Evolutionary conservation across 2,888 invertebrate genomes (phyloP).

Genomic region (Meloe dianella): DNA sequence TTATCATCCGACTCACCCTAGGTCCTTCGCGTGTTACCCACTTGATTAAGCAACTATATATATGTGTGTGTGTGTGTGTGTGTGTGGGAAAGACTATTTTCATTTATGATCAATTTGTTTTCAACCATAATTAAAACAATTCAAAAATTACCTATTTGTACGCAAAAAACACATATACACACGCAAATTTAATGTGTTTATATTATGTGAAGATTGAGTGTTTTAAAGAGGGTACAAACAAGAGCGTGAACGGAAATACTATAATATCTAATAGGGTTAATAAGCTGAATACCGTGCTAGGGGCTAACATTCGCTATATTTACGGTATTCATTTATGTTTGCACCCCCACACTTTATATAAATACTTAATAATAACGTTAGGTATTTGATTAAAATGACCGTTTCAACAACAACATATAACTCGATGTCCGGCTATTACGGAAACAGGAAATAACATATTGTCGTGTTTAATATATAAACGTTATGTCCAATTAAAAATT

Average conservation of each 20-base stretch:
- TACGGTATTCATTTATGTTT: slow-evolving; percentile 42
- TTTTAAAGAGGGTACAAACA: slow-evolving; percentile 14
- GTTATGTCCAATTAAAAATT: slow-evolving; percentile 11
- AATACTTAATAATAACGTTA: slow-evolving; percentile 37
- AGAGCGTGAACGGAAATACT: slow-evolving; percentile 34
- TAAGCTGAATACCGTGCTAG: slow-evolving; percentile 43
- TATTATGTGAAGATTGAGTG: slow-evolving; percentile 6
- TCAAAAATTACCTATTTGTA: slow-evolving; percentile 27
- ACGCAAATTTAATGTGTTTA: not conserved
- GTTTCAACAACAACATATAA: slow-evolving; percentile 2
- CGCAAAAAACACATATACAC: not conserved
- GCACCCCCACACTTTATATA: slow-evolving; percentile 27
- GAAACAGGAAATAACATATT: slow-evolving; percentile 12
- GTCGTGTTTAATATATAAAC: slow-evolving; percentile 8
- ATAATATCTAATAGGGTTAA: slow-evolving; percentile 38
- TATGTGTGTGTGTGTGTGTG: not conserved
- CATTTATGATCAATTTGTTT: slow-evolving; percentile 35
- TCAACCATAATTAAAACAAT: not conserved
- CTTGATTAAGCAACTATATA: slow-evolving; percentile 23
- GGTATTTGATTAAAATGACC: slow-evolving; percentile 28
- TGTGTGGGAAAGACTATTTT: slow-evolving; percentile 28
- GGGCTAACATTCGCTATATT: slow-evolving; percentile 33
- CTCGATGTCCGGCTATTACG: slow-evolving; percentile 1
- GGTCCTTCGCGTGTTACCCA: slow-evolving; percentile 32
- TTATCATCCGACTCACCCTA: slow-evolving; percentile 32